Conservation (phyloP, 2,888 invertebrate species). For the Syrista parreyssii region DNA sequence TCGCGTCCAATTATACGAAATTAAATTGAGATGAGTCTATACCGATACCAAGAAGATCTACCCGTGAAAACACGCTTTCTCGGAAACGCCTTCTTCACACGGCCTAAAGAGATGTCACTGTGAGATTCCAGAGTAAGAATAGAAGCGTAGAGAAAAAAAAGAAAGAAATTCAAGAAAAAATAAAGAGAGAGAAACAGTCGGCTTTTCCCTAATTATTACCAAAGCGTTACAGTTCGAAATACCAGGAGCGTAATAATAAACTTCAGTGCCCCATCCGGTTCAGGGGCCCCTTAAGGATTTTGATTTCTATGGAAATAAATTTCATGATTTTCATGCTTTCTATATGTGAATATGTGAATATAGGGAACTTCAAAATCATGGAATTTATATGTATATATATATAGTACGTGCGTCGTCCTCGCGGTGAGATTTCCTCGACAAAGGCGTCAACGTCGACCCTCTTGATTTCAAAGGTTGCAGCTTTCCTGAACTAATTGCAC, state of each 20-base stretch:
- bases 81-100: neutral
- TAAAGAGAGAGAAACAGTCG: neutral
- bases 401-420: neutral
- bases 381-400: slow-evolving; percentile 13
- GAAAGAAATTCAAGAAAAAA: too few relatives aligned
- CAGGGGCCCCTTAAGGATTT: neutral
- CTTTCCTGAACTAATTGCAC: slow-evolving; percentile 54
- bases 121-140: neutral
- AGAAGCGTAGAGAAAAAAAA: neutral
- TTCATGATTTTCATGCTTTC: neutral
- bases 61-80: neutral
- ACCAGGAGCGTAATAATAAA: neutral
- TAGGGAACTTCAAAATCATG: too few relatives aligned
- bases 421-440: neutral
- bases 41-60: neutral
- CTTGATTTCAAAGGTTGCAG: slow-evolving; percentile 39
- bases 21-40: neutral
- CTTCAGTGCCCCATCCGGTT: neutral
- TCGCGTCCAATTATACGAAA: neutral
- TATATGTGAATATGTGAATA: slow-evolving; percentile 1
- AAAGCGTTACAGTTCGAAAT: neutral
- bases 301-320: neutral
- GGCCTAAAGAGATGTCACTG: neutral
- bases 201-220: neutral
- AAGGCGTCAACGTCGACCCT: neutral